Evolutionary conservation across 2,113 vertebrate genomes (phyloP), one percentile per base, ranked within the genome.

Genomic region (Gobio gobio): DNA sequence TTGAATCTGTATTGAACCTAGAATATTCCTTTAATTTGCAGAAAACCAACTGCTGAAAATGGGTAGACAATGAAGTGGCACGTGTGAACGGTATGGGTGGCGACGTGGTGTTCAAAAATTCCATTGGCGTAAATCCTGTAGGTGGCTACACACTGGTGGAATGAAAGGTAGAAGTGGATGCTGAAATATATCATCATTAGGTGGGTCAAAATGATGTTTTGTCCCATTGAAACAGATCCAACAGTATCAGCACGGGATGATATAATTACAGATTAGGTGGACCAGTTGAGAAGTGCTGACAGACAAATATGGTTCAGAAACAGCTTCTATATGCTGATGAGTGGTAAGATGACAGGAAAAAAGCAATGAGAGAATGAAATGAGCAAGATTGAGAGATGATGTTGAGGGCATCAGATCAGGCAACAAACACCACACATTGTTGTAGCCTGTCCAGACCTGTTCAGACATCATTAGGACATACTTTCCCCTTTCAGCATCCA

Each of bases 401-500:
- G 29, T 79, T 79, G 64, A 12, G 56, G 45, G 75, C 36, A 66
- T 59, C 45, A 87, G 40, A 81, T 68, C 84, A 84, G 43, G 76
- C 63, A 43, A 80, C 54, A 83, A 63, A 80, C 85, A 86, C 51
- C 24, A 40, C 56, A 72, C 10, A 10, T 22, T 88, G 86, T 56
- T 73, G 26, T 51, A 40, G 40, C 74, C 80, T 49, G 33, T 83
- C 68, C 75, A 79, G 63, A 80, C 83, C 73, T 90, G 79, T 81
- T 85, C 87, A 13, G 78, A 87, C 40, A 54, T 86, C 66, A 86
- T 82, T 86, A 84, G 40, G 61, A 78, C 74, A 64, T 56, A 82
- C 29, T 64, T n/a, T 73, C 59, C 45, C 26, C 73, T 75, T 54
- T 85, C 47, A 78, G 83, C 47, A 54, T 63, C 36, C 51, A 85